Evolutionary conservation across 2,888 invertebrate species (phyloP).

Genomic region (Baronia brevicornis): DNA sequence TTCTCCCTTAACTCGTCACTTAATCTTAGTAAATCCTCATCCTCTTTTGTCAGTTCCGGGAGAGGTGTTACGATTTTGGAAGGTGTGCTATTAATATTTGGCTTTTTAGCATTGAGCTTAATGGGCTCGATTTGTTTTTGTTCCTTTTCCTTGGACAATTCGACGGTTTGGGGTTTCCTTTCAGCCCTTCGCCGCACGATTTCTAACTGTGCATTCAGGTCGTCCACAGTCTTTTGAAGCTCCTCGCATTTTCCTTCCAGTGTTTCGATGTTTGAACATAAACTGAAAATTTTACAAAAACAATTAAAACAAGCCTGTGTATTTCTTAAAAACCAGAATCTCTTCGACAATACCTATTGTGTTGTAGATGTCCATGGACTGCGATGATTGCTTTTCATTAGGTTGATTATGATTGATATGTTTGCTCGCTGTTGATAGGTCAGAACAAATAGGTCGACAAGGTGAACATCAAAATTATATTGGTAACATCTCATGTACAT

Average conservation of each 20-base stretch:
- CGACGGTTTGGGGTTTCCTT: slow-evolving; percentile 55
- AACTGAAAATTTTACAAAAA: slow-evolving; percentile 53
- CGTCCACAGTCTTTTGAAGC: slow-evolving; percentile 86
- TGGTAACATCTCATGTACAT: no score
- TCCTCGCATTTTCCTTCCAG: slow-evolving; percentile 90
- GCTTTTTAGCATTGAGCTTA: slow-evolving; percentile 33
- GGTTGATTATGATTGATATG: no score
- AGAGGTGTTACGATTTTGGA: slow-evolving; percentile 50
- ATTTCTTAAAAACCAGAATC: no score
- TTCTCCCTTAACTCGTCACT: slow-evolving; percentile 83
- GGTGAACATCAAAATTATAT: no score
- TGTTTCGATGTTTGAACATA: slow-evolving; percentile 84
- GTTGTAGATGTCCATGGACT: no score
- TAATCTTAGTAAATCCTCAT: slow-evolving; percentile 72
- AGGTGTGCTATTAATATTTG: slow-evolving; percentile 48
- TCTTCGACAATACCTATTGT: neutral
- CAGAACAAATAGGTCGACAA: no score
- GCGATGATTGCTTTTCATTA: no score
- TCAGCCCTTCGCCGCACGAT: slow-evolving; percentile 76
- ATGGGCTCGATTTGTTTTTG: slow-evolving; percentile 33
- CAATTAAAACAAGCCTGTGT: slow-evolving; percentile 5
- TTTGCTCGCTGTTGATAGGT: no score
- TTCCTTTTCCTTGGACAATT: slow-evolving; percentile 62
- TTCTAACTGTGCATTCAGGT: slow-evolving; percentile 78
- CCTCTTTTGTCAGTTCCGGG: slow-evolving; percentile 69